Evolutionary conservation across 2,113 vertebrate genomes (phyloP).

Genomic region (Hystrix brachyura): DNA sequence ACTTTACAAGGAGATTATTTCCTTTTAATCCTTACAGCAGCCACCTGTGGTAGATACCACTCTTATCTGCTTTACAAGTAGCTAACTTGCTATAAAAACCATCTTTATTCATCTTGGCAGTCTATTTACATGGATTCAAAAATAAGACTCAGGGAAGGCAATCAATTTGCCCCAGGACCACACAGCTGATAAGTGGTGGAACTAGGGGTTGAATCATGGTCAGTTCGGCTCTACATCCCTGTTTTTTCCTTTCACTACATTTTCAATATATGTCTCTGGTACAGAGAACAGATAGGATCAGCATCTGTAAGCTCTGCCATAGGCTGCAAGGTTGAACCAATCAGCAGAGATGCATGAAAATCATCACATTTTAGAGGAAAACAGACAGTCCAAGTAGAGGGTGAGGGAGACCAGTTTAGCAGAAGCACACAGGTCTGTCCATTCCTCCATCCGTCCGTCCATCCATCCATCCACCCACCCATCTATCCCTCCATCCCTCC

Average conservation of each 20-base stretch:
- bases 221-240: not conserved
- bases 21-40: conserved; percentile 6
- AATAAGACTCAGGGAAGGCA: conserved; percentile 30
- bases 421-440: not conserved
- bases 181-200: not conserved
- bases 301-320: not conserved
- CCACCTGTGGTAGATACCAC: not conserved
- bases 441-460: too few species aligned
- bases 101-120: not conserved
- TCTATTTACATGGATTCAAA: not conserved
- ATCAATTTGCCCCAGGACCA: not conserved
- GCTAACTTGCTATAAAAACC: not conserved
- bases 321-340: not conserved
- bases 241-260: not conserved
- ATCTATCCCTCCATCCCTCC: too few species aligned
- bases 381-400: not conserved
- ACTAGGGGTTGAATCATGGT: not conserved
- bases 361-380: not conserved
- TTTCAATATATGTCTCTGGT: not conserved
- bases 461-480: not conserved
- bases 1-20: conserved; percentile 35
- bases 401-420: not conserved
- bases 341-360: not conserved
- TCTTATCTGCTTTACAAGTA: not conserved
- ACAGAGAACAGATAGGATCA: not conserved